phyloP scores from a whole-genome alignment of 2,113 vertebrate species.

The Phainopepla nitens region DNA sequence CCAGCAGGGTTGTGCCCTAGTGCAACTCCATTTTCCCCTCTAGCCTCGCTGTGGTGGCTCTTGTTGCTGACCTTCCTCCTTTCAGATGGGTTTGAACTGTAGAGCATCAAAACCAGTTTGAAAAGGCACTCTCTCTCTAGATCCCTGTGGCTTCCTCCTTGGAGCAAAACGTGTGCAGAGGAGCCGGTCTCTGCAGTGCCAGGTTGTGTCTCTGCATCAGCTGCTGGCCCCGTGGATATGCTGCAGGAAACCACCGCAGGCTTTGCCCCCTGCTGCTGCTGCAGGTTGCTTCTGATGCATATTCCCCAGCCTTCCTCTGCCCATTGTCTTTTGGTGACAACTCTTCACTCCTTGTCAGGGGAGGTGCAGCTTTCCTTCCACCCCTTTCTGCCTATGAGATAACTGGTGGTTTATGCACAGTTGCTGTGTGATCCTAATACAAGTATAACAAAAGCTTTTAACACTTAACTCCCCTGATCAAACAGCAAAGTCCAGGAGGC shows the following conservation, averaged over 20 bases:
- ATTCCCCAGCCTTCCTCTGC: not conserved
- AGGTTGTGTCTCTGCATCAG: not conserved
- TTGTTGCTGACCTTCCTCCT: not conserved
- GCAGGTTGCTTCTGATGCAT: constrained; percentile 13
- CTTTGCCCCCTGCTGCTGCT: constrained; percentile 22
- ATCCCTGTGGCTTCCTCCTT: not conserved
- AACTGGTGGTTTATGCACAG: not conserved
- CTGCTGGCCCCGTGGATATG: not conserved
- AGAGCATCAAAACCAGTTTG: not conserved
- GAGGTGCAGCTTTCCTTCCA: constrained; percentile 7
- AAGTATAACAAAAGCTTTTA: constrained; percentile 50
- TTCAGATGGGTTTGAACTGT: not conserved
- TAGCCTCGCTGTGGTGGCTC: not conserved
- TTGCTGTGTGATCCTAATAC: not conserved
- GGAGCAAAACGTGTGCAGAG: not conserved
- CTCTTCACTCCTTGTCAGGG: constrained; percentile 28
- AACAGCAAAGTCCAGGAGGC: constrained; percentile 33
- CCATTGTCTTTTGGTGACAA: constrained; percentile 28
- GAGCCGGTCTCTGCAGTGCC: not conserved
- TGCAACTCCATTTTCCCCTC: not conserved
- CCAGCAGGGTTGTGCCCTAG: not conserved
- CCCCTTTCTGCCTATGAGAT: not conserved
- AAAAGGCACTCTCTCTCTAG: not conserved
- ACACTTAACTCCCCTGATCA: constrained; percentile 38
- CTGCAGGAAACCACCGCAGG: not conserved